Percentiles rank a stretch among this genome's conserved stretches.
Evolutionary conservation across 2,888 invertebrate genomes (phyloP).

Genomic region (Elegia similella): DNA sequence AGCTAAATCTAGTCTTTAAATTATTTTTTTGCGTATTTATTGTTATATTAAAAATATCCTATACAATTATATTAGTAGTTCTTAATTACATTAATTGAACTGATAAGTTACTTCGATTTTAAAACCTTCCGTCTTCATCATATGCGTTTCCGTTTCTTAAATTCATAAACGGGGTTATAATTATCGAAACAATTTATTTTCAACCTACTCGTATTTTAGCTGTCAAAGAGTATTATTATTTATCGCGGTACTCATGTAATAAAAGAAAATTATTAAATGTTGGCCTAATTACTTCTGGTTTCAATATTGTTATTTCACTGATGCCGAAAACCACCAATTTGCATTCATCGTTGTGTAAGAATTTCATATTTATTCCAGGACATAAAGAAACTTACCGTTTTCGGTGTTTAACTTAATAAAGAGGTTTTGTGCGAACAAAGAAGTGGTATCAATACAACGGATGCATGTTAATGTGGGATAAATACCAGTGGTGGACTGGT

Average conservation of each 20-base stretch:
- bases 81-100: too few relatives aligned
- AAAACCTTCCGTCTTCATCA: too few relatives aligned
- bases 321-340: not conserved
- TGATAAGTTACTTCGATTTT: too few relatives aligned
- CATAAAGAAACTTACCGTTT: slow-evolving; percentile 12
- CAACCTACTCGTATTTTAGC: too few relatives aligned
- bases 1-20: too few relatives aligned
- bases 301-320: not conserved
- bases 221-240: not conserved
- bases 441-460: slow-evolving; percentile 68
- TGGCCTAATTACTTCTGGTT: not conserved
- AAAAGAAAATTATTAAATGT: not conserved
- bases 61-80: too few relatives aligned
- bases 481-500: slow-evolving; percentile 56
- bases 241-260: not conserved
- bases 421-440: slow-evolving; percentile 60
- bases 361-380: not conserved
- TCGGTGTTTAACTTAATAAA: slow-evolving; percentile 36
- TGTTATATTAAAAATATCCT: too few relatives aligned
- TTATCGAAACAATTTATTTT: too few relatives aligned
- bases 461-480: slow-evolving; percentile 74
- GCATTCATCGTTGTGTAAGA: not conserved
- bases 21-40: too few relatives aligned
- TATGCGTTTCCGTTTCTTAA: too few relatives aligned
- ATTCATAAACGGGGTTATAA: too few relatives aligned